Conservation (phyloP, 37 sponge, comb jelly and placozoan genomes). For the Cladorhizidae sp. region DNA sequence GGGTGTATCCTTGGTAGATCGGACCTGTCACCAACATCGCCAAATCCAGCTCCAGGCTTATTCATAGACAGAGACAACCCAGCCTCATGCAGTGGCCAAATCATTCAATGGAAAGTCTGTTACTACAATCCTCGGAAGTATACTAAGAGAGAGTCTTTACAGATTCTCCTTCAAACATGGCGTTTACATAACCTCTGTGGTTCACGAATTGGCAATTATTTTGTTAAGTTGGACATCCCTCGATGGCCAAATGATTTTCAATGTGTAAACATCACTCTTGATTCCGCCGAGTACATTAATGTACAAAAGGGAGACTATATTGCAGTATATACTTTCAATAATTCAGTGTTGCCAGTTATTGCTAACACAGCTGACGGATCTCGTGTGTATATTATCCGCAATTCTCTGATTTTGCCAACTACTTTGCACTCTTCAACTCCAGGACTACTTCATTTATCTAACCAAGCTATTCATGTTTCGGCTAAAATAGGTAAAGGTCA, state of each 20-base stretch:
- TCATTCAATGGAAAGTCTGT: slow-evolving; percentile 5
- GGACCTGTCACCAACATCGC: no score
- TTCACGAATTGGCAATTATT: background rate
- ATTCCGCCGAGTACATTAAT: background rate
- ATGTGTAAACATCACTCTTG: background rate
- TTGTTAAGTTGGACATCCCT: background rate
- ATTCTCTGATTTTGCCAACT: no score
- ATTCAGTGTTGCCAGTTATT: background rate
- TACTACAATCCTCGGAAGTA: slow-evolving; percentile 8
- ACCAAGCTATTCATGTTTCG: background rate
- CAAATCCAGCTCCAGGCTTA: background rate
- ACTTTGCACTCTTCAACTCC: background rate
- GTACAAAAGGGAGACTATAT: background rate
- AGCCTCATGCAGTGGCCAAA: background rate
- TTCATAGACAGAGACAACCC: background rate
- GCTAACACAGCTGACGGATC: background rate
- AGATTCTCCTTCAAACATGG: background rate
- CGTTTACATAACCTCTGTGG: background rate
- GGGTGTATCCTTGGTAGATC: no score
- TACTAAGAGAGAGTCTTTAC: background rate
- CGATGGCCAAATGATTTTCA: background rate
- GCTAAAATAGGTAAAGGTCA: background rate
- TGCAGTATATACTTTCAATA: background rate
- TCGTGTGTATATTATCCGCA: no score
- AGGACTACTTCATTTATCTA: background rate